These are phyloP conservation scores for Archaeoteleia sp. DNA, from an alignment of 2,888 invertebrate species.

Conservation along the genomic window DNA sequence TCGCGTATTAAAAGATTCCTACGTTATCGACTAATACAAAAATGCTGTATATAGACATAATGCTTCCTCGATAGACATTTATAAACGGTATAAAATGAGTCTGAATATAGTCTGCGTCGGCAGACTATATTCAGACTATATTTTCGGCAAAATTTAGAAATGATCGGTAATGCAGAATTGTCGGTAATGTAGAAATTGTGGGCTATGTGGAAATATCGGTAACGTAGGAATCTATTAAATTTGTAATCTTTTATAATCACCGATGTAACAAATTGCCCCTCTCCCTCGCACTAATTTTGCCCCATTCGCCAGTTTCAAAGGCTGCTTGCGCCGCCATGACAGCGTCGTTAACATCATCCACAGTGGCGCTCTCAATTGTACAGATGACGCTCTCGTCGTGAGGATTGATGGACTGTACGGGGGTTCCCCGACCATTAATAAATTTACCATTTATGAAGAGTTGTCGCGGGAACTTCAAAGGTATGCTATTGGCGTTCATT, in stretches of 20 bases:
- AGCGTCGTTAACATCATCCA: slow-evolving; percentile 89
- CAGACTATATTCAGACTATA: too few species aligned
- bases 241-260: slow-evolving; percentile 75
- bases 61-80: too few species aligned
- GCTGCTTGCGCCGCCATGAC: slow-evolving; percentile 92
- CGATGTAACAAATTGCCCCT: slow-evolving; percentile 88
- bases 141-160: too few species aligned
- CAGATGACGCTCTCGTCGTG: slow-evolving; percentile 88
- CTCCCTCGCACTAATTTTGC: slow-evolving; percentile 94
- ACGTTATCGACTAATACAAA: too few species aligned
- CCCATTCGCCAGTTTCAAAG: slow-evolving; percentile 93
- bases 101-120: too few species aligned
- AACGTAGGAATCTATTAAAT: not conserved
- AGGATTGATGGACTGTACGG: slow-evolving; percentile 84
- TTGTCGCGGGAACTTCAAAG: slow-evolving; percentile 90
- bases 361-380: slow-evolving; percentile 83
- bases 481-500: slow-evolving; percentile 88
- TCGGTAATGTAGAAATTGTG: too few species aligned
- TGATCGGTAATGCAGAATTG: too few species aligned
- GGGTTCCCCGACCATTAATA: slow-evolving; percentile 83
- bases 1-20: too few species aligned
- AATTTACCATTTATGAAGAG: slow-evolving; percentile 95
- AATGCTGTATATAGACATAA: too few species aligned
- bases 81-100: too few species aligned
- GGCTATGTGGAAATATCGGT: too few species aligned